Evolutionary conservation across 2,113 vertebrate genomes (phyloP), one percentile per base, ranked within the genome.

Genomic region (Nerophis ophidion): DNA sequence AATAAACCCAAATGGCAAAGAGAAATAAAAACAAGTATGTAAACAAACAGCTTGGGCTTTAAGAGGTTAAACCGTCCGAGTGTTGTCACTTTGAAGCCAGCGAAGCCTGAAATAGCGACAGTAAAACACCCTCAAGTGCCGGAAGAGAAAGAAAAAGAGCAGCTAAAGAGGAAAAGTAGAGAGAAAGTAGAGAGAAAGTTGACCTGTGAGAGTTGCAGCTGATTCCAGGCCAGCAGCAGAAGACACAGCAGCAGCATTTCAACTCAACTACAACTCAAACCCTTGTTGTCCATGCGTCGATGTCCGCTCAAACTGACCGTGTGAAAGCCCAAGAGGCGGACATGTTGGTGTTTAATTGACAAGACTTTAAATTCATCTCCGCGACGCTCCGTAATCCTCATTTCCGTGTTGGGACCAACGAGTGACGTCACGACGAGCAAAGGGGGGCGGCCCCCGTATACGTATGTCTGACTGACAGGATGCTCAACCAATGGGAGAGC

Each of bases 371-470:
- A 65, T 33, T 47, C 61, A 71, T 45, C 33, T 73, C 42, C 36
- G 61, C 17, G 48, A 53, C 33, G 1, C 75, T 66, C 70, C 57
- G 68, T 42, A 16, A 14, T 56, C 59, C 52, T 66, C 52, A 72
- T 86, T 91, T 91, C 89, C 90, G 89, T 82, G 88, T 86, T 87
- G 79, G 77, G 86, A 81, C 81, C 75, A 86, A 76, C 69, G 60
- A 9, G 61, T 85, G 85, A 86, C 72, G 81, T 86, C 78, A 80
- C 26, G 26, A 26, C 26, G 26, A 26, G 26, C 42, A 17, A 2
- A 5, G 7, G 35, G 33, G 60, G 71, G 73, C n/a, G n/a, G 48
- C 61, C 1, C 1, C 9, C 6, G 9, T 2, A 0, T 10, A 2
- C 38, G 7, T 40, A 26, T 3, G 6, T 15, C 6, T 70, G 77